Base-by-base conservation (phyloP, 2,888 invertebrate species). In the Erpobdella octoculata region DNA sequence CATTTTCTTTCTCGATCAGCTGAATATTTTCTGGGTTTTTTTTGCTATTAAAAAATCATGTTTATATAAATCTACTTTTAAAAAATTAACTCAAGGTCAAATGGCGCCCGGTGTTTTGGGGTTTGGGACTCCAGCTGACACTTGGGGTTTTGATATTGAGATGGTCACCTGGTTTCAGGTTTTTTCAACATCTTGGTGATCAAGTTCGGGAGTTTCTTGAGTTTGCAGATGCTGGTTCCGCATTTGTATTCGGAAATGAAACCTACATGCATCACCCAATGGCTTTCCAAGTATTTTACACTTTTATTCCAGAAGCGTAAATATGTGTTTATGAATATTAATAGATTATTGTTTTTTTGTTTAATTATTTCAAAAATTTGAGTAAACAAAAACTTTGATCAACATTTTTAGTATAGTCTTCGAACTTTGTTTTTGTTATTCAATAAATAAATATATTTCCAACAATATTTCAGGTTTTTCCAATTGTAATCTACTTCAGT, bases 401-500 rank as follows among this genome's bases (percentile, higher is more conserved):
- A 15, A 15, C 15, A 15, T 46, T 15, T 15, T 46, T 46, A n/a
- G 46, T 46, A n/a, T n/a, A 46, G 46, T 46, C n/a, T 46, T 46
- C 46, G 18, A 46, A 46, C 46, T 46, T 46, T n/a, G 46, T 46
- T 15, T n/a, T 15, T 46, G 15, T 15, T 46, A 15, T 15, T 15
- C 15, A 46, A 15, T n/a, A n/a, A 15, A 15, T 15, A 15, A 46
- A 46, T n/a, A n/a, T 46, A 15, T 46, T n/a, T 46, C n/a, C n/a
- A n/a, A 46, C 31, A n/a, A 21, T 62, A 31, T 74, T 75, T 9
- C 72, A 82, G 80, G 88, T 88, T 0, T 85, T 95, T 35, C 90
- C 93, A 0, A 91, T 92, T 12, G 90, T 95, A 72, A 92, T 91
- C 85, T 94, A 93, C 87, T 90, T 95, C 83, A 91, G 92, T 79